These are phyloP conservation scores for Rhinolophus sinicus DNA, from an alignment of 2,113 vertebrate genomes.

Conservation along the genomic window DNA sequence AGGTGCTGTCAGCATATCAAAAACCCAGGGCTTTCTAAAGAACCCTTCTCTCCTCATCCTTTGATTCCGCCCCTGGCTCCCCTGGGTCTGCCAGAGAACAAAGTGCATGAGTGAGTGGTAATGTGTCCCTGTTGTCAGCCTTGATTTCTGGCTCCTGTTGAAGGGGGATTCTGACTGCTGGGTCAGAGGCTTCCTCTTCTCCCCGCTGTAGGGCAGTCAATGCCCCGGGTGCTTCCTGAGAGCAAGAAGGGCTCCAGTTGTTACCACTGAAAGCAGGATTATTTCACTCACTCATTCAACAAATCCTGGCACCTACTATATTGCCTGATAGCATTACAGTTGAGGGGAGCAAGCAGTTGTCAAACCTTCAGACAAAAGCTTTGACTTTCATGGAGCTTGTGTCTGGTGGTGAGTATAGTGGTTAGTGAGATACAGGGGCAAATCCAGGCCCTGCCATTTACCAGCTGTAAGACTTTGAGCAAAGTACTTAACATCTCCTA, in stretches of 20 bases:
- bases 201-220: not conserved
- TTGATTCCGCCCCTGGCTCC: not conserved
- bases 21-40: conserved; percentile 82
- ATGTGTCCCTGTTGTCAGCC: fast-evolving
- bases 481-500: not conserved
- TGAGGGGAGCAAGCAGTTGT: not conserved
- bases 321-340: not conserved
- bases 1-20: conserved; percentile 75
- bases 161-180: fast-evolving
- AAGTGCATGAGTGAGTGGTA: not conserved
- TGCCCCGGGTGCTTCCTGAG: not conserved
- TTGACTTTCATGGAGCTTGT: not conserved
- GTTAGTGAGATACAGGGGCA: not conserved
- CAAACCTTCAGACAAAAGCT: not conserved
- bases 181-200: not conserved
- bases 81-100: conserved; percentile 6
- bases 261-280: not conserved
- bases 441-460: not conserved
- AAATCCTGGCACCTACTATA: not conserved
- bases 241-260: not conserved
- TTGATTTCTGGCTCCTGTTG: fast-evolving
- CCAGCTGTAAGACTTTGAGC: not conserved
- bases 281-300: too few relatives aligned
- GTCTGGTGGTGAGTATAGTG: not conserved
- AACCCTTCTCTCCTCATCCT: conserved; percentile 8